A percentile compares a stretch with the other conserved stretches of the same genome.
Conservation (phyloP, 2,797 vertebrate genomes). For the Podargus strigoides region DNA sequence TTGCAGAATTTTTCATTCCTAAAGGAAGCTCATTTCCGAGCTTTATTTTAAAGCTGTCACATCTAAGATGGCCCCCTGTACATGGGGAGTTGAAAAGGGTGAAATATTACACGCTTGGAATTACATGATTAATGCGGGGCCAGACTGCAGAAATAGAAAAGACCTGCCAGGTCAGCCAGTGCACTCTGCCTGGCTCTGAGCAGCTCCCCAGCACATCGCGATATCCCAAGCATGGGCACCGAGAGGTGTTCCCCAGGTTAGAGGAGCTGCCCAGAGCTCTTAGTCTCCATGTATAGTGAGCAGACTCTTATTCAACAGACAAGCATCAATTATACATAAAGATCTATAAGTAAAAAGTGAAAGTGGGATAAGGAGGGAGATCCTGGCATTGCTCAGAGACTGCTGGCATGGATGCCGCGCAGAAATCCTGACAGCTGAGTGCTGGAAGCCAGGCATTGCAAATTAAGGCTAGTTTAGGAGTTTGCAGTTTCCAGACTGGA, state of each 20-base stretch:
- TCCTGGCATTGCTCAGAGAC: accelerated
- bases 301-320: not conserved
- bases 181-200: not conserved
- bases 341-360: not conserved
- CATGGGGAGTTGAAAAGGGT: not conserved
- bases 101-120: not conserved
- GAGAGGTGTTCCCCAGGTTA: not conserved
- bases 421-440: not conserved
- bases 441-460: not conserved
- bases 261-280: not conserved
- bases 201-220: not conserved
- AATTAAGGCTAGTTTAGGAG: not conserved
- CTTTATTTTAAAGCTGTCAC: not conserved
- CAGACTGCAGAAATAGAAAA: not conserved
- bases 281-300: not conserved
- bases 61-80: not conserved
- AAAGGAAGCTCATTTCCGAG: not conserved
- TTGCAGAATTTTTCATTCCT: not conserved
- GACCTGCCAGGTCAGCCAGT: not conserved
- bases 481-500: not conserved
- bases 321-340: not conserved
- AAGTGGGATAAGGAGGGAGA: accelerated
- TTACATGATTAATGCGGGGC: not conserved
- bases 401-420: accelerated
- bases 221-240: not conserved